These are phyloP conservation scores for Fregetta grallaria DNA, from an alignment of 2,113 vertebrate species.

Conservation along the genomic window DNA sequence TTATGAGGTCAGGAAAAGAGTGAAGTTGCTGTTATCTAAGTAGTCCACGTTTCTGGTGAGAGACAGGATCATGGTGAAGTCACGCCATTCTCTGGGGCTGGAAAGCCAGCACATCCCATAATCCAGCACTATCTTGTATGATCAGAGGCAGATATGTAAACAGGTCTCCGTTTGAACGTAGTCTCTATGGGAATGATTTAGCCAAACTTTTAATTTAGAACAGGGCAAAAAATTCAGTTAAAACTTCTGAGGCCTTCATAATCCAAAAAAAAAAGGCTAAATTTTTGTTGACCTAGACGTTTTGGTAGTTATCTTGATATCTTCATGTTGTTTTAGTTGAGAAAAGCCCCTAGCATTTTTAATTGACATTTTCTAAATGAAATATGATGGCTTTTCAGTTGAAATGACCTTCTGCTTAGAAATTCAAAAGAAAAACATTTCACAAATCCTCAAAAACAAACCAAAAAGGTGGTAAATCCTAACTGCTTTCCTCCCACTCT, in stretches of 20 bases:
- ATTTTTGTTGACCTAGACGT: background rate
- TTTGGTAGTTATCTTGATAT: background rate
- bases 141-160: constrained; percentile 32
- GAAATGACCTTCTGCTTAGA: background rate
- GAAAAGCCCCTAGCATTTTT: background rate
- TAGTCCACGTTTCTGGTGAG: background rate
- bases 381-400: background rate
- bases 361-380: constrained; percentile 32
- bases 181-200: background rate
- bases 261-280: background rate
- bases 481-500: constrained; percentile 9
- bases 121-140: constrained; percentile 36
- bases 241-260: background rate
- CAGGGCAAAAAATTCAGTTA: background rate
- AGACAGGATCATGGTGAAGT: background rate
- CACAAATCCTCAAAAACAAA: constrained; percentile 12
- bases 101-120: background rate
- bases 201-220: background rate
- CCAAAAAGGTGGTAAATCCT: background rate
- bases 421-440: constrained; percentile 21
- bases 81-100: rapidly evolving
- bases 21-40: constrained; percentile 7
- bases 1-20: background rate
- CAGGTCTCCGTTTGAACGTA: background rate
- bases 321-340: background rate